These are phyloP conservation scores for Neogobius melanostomus DNA, from an alignment of 2,113 vertebrate genomes.

Conservation along the genomic window DNA sequence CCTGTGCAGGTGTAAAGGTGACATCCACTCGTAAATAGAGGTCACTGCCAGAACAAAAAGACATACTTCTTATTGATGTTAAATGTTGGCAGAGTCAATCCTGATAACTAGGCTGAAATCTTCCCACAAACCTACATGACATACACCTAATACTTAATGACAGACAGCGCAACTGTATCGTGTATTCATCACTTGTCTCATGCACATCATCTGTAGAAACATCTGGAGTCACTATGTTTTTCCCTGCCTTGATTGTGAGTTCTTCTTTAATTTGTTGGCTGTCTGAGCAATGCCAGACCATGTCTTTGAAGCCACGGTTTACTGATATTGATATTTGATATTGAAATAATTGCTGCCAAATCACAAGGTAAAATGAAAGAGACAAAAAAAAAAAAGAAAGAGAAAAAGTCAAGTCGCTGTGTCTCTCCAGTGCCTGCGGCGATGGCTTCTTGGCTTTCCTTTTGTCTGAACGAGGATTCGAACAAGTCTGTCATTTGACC, in stretches of 20 bases:
- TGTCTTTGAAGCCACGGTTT: constrained; percentile 40
- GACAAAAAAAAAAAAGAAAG: neutral
- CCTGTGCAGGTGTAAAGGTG: too few relatives aligned
- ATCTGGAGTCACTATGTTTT: constrained; percentile 1
- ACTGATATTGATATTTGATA: constrained; percentile 53
- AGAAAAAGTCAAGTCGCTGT: constrained; percentile 49
- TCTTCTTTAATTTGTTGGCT: neutral
- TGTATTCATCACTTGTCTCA: neutral
- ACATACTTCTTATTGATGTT: too few relatives aligned
- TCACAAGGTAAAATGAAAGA: constrained; percentile 22
- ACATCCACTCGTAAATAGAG: too few relatives aligned
- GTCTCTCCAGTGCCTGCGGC: constrained; percentile 49
- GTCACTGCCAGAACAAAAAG: too few relatives aligned
- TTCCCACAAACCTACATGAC: too few relatives aligned
- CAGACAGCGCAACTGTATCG: neutral
- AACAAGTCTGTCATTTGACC: constrained; percentile 68
- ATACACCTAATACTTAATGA: neutral
- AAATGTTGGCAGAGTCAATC: too few relatives aligned
- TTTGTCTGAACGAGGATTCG: constrained; percentile 61
- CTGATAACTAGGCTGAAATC: too few relatives aligned
- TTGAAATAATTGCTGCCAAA: constrained; percentile 53
- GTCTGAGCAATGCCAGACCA: constrained; percentile 29
- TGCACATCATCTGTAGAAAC: neutral
- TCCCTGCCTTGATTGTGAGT: neutral
- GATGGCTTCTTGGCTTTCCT: constrained; percentile 63